A percentile compares a stretch with the other conserved stretches of the same genome.
phyloP scores from a whole-genome alignment of 2,888 invertebrate species.

The Cephus pygmeus region DNA sequence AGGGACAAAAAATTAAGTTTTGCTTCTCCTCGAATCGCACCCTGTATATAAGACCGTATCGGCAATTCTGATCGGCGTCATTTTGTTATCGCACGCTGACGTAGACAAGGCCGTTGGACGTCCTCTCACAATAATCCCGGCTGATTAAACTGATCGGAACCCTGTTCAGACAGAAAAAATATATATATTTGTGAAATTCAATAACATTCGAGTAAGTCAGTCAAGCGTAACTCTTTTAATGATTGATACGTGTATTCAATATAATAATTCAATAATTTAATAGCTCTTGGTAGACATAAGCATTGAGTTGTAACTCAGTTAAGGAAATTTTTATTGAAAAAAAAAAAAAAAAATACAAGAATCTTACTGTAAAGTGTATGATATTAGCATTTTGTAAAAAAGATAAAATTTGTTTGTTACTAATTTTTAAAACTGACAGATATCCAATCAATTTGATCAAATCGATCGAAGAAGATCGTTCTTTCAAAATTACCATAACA shows the following conservation, averaged over 20 bases:
- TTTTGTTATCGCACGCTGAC: constrained; percentile 42
- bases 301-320: background rate
- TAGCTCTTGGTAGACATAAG: background rate
- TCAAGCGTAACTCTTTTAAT: background rate
- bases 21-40: background rate
- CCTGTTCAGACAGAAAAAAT: background rate
- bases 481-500: constrained; percentile 27
- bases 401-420: background rate
- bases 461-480: background rate
- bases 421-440: background rate
- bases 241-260: background rate
- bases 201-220: background rate
- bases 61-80: constrained; percentile 24
- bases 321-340: background rate
- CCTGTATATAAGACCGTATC: background rate
- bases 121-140: constrained; percentile 27
- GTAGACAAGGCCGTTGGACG: constrained; percentile 46
- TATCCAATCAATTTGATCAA: background rate
- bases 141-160: background rate
- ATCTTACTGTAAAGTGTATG: background rate
- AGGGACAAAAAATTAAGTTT: background rate
- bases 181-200: background rate
- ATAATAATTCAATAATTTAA: background rate
- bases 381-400: background rate
- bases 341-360: background rate